A percentile compares a stretch with the other conserved stretches of the same genome.
Evolutionary conservation across 2,113 vertebrate genomes (phyloP).

Genomic region (Myocastor coypus): DNA sequence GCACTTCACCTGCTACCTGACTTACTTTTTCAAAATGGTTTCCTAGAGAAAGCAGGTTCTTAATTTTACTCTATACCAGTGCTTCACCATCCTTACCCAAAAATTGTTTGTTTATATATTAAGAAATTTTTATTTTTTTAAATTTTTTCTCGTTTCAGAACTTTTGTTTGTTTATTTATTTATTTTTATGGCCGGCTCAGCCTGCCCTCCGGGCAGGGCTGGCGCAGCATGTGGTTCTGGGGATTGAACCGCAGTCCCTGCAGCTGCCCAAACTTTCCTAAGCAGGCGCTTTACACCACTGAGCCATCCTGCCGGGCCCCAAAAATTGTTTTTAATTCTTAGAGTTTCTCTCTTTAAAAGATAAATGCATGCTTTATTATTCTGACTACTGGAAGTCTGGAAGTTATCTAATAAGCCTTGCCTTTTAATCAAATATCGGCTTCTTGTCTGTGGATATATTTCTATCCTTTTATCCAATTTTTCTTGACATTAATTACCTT

Average conservation of each 20-base stretch:
- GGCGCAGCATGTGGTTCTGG: too few relatives aligned
- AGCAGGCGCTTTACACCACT: too few relatives aligned
- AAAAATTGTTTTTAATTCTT: constrained; percentile 42
- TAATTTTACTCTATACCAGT: constrained; percentile 36
- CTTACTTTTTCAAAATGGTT: constrained; percentile 36
- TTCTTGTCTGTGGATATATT: not conserved
- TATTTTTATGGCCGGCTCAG: too few relatives aligned
- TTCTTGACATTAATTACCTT: constrained; percentile 38
- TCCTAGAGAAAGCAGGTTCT: constrained; percentile 39
- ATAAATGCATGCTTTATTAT: not conserved
- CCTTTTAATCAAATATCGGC: constrained; percentile 6
- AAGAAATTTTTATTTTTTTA: too few relatives aligned
- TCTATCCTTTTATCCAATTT: constrained; percentile 22
- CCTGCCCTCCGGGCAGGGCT: too few relatives aligned
- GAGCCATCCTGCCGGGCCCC: too few relatives aligned
- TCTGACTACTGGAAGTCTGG: constrained; percentile 41
- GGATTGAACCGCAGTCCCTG: too few relatives aligned
- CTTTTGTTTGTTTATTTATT: too few relatives aligned
- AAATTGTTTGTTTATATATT: too few relatives aligned
- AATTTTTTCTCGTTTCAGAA: too few relatives aligned
- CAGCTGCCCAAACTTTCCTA: too few relatives aligned
- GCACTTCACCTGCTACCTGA: constrained; percentile 1
- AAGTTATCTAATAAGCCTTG: constrained; percentile 17
- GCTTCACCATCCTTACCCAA: constrained; percentile 29
- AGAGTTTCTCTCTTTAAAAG: constrained; percentile 60